Evolutionary conservation across 2,797 vertebrate species (phyloP).

Genomic region (Gobionotothen gibberifrons): DNA sequence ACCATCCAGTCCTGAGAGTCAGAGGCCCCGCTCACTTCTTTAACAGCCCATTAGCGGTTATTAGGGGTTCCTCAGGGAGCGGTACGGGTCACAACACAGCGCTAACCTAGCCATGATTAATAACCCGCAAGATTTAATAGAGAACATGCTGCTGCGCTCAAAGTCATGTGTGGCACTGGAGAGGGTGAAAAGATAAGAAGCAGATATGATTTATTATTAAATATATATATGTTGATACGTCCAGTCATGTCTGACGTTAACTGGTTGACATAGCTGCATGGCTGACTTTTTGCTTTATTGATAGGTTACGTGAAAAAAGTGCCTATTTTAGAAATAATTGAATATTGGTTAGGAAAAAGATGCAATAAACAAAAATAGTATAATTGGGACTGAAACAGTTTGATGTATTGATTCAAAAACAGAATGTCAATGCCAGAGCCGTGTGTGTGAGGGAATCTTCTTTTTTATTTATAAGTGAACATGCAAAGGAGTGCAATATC

Average conservation of each 20-base stretch:
- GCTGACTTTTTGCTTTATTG: background rate
- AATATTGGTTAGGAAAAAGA: background rate
- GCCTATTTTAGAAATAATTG: background rate
- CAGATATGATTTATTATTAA: slow-evolving; percentile 13
- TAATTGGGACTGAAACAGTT: background rate
- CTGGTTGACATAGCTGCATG: background rate
- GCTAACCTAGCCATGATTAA: slow-evolving; percentile 68
- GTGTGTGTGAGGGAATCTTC: background rate
- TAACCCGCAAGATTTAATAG: slow-evolving; percentile 65
- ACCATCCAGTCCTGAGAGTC: slow-evolving; percentile 63
- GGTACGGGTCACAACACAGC: slow-evolving; percentile 61
- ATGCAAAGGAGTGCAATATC: background rate
- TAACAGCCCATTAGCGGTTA: slow-evolving; percentile 83
- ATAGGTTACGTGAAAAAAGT: background rate
- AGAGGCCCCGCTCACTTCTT: slow-evolving; percentile 67
- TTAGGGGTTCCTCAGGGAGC: slow-evolving; percentile 73
- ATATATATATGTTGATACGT: slow-evolving; percentile 3
- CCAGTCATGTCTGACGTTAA: background rate
- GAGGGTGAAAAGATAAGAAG: background rate
- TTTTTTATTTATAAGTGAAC: background rate
- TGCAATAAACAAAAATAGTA: background rate
- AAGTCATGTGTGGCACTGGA: slow-evolving; percentile 16
- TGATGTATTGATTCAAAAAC: slow-evolving; percentile 1
- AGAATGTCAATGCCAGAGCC: background rate
- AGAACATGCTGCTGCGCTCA: slow-evolving; percentile 27